Evolutionary conservation across 1,140 invertebrate genomes (phyloP).

Genomic region (Macrocentrus cingulum): DNA sequence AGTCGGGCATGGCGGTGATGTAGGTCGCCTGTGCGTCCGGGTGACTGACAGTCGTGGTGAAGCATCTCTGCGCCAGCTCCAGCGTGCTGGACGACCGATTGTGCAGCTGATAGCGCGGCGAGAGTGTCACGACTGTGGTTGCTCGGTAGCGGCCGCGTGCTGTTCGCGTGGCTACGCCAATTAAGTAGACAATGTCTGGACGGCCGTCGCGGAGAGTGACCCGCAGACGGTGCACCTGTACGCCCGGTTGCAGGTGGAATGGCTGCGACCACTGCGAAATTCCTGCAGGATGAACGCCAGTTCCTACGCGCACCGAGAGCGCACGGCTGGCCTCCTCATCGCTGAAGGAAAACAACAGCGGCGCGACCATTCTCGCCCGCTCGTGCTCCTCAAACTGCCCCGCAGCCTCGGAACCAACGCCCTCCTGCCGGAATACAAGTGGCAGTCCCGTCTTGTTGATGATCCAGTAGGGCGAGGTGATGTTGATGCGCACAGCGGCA

Average conservation of each 20-base stretch:
- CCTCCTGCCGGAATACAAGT: conserved; percentile 91
- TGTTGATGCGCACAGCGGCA: conserved; percentile 67
- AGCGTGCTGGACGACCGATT: conserved; percentile 84
- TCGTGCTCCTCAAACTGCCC: conserved; percentile 96
- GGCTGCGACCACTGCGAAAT: conserved; percentile 78
- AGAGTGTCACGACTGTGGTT: conserved; percentile 90
- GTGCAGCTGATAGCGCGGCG: conserved; percentile 90
- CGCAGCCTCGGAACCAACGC: conserved; percentile 74
- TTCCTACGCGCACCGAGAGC: conserved; percentile 70
- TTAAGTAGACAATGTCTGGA: conserved; percentile 73
- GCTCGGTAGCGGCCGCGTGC: conserved; percentile 85
- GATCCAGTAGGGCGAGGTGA: conserved; percentile 91
- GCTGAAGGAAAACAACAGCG: conserved; percentile 91
- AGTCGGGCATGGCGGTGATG: conserved; percentile 79
- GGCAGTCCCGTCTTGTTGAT: conserved; percentile 94
- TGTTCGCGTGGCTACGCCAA: conserved; percentile 85
- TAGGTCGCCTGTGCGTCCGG: conserved; percentile 69
- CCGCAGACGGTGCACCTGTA: conserved; percentile 67
- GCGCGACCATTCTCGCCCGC: conserved; percentile 85
- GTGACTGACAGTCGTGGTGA: conserved; percentile 67
- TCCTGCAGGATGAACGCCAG: conserved; percentile 65
- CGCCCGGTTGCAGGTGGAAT: conserved; percentile 79
- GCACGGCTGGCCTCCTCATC: conserved; percentile 77
- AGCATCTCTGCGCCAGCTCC: conserved; percentile 85
- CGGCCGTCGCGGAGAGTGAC: conserved; percentile 65